A percentile compares a stretch with the other conserved stretches of the same genome.
phyloP scores from a whole-genome alignment of 2,113 vertebrate genomes.

The Pelvicachromis taeniatus region DNA sequence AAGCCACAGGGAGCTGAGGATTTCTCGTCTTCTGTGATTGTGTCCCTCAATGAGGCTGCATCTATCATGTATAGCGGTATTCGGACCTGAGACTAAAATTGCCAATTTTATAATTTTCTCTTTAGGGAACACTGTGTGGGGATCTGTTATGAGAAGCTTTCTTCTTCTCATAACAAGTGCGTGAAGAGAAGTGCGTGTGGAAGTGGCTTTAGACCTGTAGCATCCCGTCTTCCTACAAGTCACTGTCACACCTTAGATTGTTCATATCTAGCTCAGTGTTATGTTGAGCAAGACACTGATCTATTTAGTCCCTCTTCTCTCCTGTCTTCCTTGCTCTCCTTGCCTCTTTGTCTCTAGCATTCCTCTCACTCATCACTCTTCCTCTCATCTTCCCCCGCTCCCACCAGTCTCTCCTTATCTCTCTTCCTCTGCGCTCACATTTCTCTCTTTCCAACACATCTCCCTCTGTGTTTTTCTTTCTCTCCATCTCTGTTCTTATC shows the following conservation, averaged over 20 bases:
- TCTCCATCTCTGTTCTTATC: constrained; percentile 28
- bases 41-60: not conserved
- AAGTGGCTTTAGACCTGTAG: not conserved
- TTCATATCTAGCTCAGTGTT: not conserved
- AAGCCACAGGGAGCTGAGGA: not conserved
- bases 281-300: constrained; percentile 28
- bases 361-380: constrained; percentile 56
- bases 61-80: not conserved
- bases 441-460: constrained; percentile 51
- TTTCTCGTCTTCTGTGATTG: constrained; percentile 24
- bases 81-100: constrained; percentile 5
- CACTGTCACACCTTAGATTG: not conserved
- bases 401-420: constrained; percentile 54
- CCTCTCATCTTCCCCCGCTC: constrained; percentile 43
- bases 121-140: not conserved
- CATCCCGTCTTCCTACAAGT: not conserved
- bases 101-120: not conserved
- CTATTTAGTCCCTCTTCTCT: constrained; percentile 30
- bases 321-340: constrained; percentile 8
- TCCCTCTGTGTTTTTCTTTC: constrained; percentile 46
- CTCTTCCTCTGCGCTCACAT: constrained; percentile 44
- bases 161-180: not conserved
- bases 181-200: not conserved
- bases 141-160: not conserved
- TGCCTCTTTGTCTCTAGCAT: constrained; percentile 47